Evolutionary conservation across 2,113 vertebrate genomes (phyloP).

Genomic region (Excalfactoria chinensis): DNA sequence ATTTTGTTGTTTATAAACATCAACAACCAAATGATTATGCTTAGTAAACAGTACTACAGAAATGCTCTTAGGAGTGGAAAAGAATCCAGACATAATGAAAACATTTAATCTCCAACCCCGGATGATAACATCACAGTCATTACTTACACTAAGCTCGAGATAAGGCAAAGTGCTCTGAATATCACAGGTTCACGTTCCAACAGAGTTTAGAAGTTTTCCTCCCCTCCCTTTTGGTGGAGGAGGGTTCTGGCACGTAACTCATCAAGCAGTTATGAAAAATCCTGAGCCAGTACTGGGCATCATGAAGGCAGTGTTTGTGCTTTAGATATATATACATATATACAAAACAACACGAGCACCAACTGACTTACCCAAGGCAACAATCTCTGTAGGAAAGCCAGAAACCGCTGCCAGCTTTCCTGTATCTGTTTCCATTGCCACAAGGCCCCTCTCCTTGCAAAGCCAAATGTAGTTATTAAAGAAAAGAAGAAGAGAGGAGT

Average conservation of each 20-base stretch:
- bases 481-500: neutral
- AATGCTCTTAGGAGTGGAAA: neutral
- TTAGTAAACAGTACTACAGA: neutral
- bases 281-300: neutral
- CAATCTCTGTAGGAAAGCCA: neutral
- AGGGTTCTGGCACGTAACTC: neutral
- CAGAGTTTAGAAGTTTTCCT: neutral
- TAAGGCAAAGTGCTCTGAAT: neutral
- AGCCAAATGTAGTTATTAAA: neutral
- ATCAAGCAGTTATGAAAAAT: neutral
- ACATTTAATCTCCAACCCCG: constrained; percentile 10
- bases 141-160: neutral
- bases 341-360: neutral
- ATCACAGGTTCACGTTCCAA: neutral
- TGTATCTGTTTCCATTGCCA: neutral
- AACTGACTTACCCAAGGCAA: neutral
- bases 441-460: neutral
- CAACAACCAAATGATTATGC: neutral
- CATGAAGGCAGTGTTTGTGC: neutral
- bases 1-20: neutral
- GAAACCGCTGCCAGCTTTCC: neutral
- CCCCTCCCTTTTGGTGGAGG: neutral
- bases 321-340: neutral
- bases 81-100: neutral
- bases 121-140: neutral